Evolutionary conservation across 2,888 invertebrate species (phyloP), one percentile per base, ranked within the genome.

Genomic region (Lycophotia porphyrea): DNA sequence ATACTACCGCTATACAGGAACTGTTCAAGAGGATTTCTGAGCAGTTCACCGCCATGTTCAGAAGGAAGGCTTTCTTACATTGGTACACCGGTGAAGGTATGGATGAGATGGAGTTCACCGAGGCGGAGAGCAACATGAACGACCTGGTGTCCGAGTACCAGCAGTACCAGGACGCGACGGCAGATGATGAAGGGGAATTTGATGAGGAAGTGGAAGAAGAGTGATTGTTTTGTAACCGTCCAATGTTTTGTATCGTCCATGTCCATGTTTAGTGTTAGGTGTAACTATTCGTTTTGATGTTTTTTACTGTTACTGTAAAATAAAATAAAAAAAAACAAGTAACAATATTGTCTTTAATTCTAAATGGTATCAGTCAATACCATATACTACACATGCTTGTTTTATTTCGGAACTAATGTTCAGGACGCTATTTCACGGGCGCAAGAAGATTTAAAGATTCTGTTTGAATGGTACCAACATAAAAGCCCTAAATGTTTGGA

Each of bases 81-180:
- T 99, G 99, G 99, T 99, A 99, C 96, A 99, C 98, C 55, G 99
- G 99, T 70, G 99, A 99, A 93, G 99, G 99, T 84, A 99, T 99
- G 99, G 99, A 99, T 92, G 99, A 99, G 94, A 98, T 98, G 98
- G 99, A 99, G 94, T 99, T 99, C 96, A 98, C 98, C 39, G 99
- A 99, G 93, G 99, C 99, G 34, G 99, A 99, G 93, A 98, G 98
- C 91, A 99, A 99, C 97, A 98, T 99, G 98, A 98, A 98, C 90
- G 98, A 98, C 92, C 95, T 98, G 92, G 98, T 98, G 42, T 98
- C 98, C 0, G 99, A 99, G 92, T 99, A 99, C 93, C 98, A 99
- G 93, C 99, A 99, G 93, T 99, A 99, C 94, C 98, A 99, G 94
- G 98, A 98, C 92, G 98, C 98, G 52, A 98, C 98, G 73, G 98